Evolutionary conservation across 2,113 vertebrate species (phyloP), one percentile per base, ranked within the genome.

Genomic region (Martes martes): DNA sequence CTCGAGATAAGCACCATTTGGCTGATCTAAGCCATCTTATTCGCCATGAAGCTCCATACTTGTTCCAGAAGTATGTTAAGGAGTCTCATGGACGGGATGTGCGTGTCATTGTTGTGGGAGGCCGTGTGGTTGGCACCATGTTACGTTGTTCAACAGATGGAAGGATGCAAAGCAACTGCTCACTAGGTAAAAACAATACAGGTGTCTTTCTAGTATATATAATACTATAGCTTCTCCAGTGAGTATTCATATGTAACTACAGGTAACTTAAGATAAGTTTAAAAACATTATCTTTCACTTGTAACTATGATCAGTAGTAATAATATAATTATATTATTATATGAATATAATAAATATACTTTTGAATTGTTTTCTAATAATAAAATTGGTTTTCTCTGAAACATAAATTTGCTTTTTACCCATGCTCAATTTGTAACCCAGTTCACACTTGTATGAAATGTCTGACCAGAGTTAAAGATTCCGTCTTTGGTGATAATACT

Each of bases 101-200:
- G 0, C 98, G 99, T 52, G 99, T 99, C 97, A 99, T 99, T 92
- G 99, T 99, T 0, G 99, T 99, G 23, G 99, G 99, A 97, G 99
- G 99, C 85, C 99, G 99, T 76, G 99, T 99, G 55, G 99, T 99
- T 83, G 99, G 99, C 96, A 99, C 99, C 97, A 99, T 99, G 99
- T 98, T 99, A 91, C 98, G 99, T 79, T 99, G 99, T 97, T 99
- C 99, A 6, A 99, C 99, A 59, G 99, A 99, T 92, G 99, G 99
- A 76, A 98, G 99, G 97, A 99, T 99, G 99, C 99, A 99, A 47
- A 99, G 99, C 97, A 99, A 99, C 98, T 99, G 99, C 94, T 99
- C 99, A 4, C 98, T 99, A 98, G 99, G 99, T 99, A 99, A 98
- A 97, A 98, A 91, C n/a, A 79, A 36, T 90, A 18, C 88, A 91